Evolutionary conservation across 1,140 invertebrate genomes (phyloP).

Genomic region (Pogonognathellus flavescens): DNA sequence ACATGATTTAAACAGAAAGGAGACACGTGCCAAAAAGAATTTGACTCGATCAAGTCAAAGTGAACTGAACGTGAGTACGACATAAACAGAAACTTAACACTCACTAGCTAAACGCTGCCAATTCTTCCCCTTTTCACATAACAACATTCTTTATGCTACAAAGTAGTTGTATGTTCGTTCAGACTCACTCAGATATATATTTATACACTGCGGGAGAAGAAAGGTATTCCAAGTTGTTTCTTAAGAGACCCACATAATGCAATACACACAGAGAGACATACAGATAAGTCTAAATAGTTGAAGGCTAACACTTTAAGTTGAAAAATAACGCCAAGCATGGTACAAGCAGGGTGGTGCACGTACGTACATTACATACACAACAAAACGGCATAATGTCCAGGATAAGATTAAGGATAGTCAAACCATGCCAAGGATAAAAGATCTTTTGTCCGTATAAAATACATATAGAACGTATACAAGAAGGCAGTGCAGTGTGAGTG

Average conservation of each 20-base stretch:
- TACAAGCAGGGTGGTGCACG: too few relatives aligned
- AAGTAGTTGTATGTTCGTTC: not conserved
- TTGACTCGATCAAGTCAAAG: conserved; percentile 16
- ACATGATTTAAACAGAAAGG: not conserved
- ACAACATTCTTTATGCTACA: not conserved
- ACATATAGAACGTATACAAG: too few relatives aligned
- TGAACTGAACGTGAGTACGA: not conserved
- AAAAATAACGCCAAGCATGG: conserved; percentile 9
- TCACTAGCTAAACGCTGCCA: conserved; percentile 19
- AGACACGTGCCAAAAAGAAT: conserved; percentile 44
- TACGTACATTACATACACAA: not conserved
- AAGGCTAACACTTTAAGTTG: not conserved
- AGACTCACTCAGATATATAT: not conserved
- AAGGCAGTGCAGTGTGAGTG: not conserved
- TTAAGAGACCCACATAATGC: conserved; percentile 16
- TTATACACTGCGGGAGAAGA: not conserved
- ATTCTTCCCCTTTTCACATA: conserved; percentile 16
- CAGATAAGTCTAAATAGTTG: conserved; percentile 15
- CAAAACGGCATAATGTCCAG: not conserved
- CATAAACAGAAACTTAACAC: conserved; percentile 45
- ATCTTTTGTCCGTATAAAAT: conserved; percentile 36
- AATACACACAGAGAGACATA: not conserved
- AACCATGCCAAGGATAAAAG: conserved; percentile 16
- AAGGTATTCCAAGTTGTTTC: not conserved
- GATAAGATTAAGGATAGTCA: conserved; percentile 8